These are phyloP conservation scores for Suillia variegata DNA, from an alignment of 2,888 invertebrate species.

Conservation along the genomic window DNA sequence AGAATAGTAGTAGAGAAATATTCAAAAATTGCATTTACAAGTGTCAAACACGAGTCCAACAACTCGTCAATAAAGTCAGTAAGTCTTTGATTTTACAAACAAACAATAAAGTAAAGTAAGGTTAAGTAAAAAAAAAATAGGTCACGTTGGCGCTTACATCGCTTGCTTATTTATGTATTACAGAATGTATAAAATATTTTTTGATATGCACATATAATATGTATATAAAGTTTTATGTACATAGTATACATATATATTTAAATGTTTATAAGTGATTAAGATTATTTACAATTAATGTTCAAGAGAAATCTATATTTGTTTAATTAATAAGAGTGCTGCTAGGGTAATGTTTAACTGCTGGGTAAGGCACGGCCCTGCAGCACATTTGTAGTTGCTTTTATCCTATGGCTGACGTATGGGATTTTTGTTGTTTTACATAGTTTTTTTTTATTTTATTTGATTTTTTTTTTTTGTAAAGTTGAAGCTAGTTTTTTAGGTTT, in stretches of 20 bases:
- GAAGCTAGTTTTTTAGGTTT: no score
- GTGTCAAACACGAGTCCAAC: not conserved
- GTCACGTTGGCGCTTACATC: constrained; percentile 1
- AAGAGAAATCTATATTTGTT: no score
- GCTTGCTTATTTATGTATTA: not conserved
- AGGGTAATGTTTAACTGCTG: not conserved
- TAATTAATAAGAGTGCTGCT: no score
- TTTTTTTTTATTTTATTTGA: no score
- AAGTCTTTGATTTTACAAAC: no score
- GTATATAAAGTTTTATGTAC: not conserved
- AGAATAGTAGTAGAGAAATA: not conserved
- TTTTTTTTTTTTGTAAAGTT: no score
- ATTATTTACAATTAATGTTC: constrained; percentile 14
- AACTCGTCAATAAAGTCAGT: not conserved
- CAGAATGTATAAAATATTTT: not conserved
- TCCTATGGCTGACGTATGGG: constrained; percentile 31
- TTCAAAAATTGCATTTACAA: not conserved
- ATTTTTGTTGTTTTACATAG: constrained; percentile 22
- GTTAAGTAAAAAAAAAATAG: constrained; percentile 7
- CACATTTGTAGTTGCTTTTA: constrained; percentile 10
- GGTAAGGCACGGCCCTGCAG: not conserved
- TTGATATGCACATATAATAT: not conserved
- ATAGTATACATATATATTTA: not conserved
- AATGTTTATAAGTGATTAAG: not conserved
- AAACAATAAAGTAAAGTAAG: not conserved